phyloP scores from a whole-genome alignment of 2,888 invertebrate species.

The Dryadula phaetusa region DNA sequence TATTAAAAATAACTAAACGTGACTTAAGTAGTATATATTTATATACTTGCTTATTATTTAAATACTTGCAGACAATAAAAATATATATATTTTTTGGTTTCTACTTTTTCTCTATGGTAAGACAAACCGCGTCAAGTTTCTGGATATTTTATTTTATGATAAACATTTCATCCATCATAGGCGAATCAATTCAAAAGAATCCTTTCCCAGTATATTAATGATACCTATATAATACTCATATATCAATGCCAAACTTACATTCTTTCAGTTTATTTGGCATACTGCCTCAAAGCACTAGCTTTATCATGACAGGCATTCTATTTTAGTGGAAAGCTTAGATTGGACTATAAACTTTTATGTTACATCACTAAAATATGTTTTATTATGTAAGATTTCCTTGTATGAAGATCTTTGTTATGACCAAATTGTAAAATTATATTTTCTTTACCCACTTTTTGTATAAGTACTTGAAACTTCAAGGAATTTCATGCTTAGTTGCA shows the following conservation, averaged over 20 bases:
- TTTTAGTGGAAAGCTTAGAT: slow-evolving; percentile 10
- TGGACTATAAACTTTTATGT: slow-evolving; percentile 23
- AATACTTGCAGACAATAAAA: too few species aligned
- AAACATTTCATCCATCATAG: background rate
- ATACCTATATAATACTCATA: slow-evolving; percentile 8
- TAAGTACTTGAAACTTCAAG: too few species aligned
- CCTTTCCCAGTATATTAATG: slow-evolving; percentile 13
- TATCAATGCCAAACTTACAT: slow-evolving; percentile 26
- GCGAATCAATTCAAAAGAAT: background rate
- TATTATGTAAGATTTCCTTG: slow-evolving; percentile 11
- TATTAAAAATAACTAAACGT: too few species aligned
- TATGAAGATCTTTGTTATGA: background rate
- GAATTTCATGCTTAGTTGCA: too few species aligned
- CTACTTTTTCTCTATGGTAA: too few species aligned
- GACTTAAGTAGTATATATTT: too few species aligned
- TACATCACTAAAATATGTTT: background rate
- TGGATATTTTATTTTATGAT: background rate
- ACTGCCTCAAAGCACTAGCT: slow-evolving; percentile 17
- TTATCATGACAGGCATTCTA: slow-evolving; percentile 24
- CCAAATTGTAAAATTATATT: background rate
- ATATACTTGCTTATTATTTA: too few species aligned
- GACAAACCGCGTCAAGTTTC: too few species aligned
- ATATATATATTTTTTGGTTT: too few species aligned
- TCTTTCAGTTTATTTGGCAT: slow-evolving; percentile 18
- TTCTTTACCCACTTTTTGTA: background rate